These are phyloP conservation scores for Nothocercus nigrocapillus DNA, from an alignment of 2,113 vertebrate species.

Conservation along the genomic window DNA sequence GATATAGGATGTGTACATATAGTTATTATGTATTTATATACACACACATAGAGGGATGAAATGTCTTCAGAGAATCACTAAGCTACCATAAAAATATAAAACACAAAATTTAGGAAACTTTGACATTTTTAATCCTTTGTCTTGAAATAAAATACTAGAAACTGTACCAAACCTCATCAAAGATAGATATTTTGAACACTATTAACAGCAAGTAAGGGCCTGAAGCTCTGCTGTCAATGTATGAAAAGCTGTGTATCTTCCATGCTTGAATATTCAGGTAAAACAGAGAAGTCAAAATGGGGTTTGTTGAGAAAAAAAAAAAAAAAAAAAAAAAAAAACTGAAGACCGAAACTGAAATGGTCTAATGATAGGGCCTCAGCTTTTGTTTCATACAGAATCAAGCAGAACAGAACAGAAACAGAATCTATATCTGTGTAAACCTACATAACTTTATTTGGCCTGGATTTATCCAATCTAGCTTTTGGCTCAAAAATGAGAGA, in stretches of 20 bases:
- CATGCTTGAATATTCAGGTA: not conserved
- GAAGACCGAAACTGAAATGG: not conserved
- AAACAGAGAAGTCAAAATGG: not conserved
- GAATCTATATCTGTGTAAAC: not conserved
- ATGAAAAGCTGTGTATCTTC: not conserved
- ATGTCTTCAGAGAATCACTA: not conserved
- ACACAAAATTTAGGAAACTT: not conserved
- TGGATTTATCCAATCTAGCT: no score
- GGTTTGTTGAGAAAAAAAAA: not conserved
- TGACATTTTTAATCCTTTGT: not conserved
- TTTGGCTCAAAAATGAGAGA: not conserved
- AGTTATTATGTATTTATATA: not conserved
- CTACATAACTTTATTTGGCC: not conserved
- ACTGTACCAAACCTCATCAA: not conserved
- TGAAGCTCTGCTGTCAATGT: not conserved
- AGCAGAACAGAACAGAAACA: no score
- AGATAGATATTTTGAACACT: not conserved
- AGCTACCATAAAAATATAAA: not conserved
- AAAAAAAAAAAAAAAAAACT: no score
- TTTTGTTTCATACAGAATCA: not conserved
- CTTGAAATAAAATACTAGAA: not conserved
- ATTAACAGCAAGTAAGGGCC: not conserved
- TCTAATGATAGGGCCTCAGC: not conserved
- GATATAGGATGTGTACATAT: not conserved
- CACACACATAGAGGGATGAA: not conserved